These are phyloP conservation scores for Diuraphis noxia DNA, from an alignment of 1,140 invertebrate species.

Conservation along the genomic window DNA sequence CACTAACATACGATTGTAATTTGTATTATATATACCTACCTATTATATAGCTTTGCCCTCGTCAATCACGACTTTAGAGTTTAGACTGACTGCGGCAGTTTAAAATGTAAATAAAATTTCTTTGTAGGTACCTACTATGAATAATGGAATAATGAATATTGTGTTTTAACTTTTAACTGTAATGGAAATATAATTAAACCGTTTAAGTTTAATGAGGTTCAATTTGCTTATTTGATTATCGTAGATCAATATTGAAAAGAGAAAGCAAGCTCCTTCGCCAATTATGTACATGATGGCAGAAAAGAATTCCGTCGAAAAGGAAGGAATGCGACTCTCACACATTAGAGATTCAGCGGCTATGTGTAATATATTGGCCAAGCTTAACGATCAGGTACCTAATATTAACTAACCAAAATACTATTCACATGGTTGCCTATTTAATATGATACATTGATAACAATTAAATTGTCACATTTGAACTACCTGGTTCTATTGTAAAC, in stretches of 20 bases:
- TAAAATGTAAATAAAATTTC: conserved; percentile 7
- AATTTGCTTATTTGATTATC: background rate
- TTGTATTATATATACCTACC: background rate
- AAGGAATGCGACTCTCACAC: conserved; percentile 86
- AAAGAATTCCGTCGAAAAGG: conserved; percentile 82
- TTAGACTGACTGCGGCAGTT: background rate
- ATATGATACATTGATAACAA: background rate
- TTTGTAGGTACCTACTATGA: background rate
- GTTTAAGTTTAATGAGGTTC: background rate
- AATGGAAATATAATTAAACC: background rate
- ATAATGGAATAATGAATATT: conserved; percentile 1
- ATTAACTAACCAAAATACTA: background rate
- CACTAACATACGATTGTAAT: background rate
- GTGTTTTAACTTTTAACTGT: background rate
- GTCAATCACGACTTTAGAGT: background rate
- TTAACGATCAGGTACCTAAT: conserved; percentile 70
- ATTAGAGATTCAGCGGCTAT: conserved; percentile 84
- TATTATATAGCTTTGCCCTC: background rate
- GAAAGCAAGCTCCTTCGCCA: conserved; percentile 61
- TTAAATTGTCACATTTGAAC: too few relatives aligned
- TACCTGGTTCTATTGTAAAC: too few relatives aligned
- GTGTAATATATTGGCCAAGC: conserved; percentile 85
- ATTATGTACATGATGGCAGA: conserved; percentile 80
- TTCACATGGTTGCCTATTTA: background rate
- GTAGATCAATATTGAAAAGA: conserved; percentile 57